Evolutionary conservation across 2,797 vertebrate species (phyloP), one percentile per base, ranked within the genome.

Genomic region (Odontamblyopus rebecca): DNA sequence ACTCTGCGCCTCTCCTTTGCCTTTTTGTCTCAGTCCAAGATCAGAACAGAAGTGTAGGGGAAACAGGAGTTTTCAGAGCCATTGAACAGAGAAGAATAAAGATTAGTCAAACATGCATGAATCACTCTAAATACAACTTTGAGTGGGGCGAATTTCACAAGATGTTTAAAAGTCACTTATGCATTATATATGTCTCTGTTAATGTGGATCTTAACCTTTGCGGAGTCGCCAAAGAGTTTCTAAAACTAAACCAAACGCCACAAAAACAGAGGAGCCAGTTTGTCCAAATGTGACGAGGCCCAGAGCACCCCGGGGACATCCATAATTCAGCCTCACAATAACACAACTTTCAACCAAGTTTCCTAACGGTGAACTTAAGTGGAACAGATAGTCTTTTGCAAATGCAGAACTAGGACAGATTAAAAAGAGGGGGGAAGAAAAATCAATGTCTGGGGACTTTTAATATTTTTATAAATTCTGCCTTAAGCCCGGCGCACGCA

Each of bases 331-430:
- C 30, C 13, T 18, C 29, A 27, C 38, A 61, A 32, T 61, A 18
- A 16, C 29, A 11, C 9, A 32, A 61, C 60, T 61, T 61, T 61
- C 29, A 61, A 32, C 29, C 30, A 41, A 63, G 35, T 63, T 41
- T 63, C 61, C 15, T 44, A 26, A 63, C 35, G 13, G 35, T 67
- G 60, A 30, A 48, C 0, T 57, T n/a, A 57, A 69, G 76, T 76
- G 41, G 57, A 68, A 57, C 70, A 74, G 56, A 72, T 64, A 44
- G 48, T 35, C 61, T 54, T 62, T 61, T 53, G 5, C 57, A n/a
- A 71, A 59, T 13, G 2, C 38, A 23, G 35, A 76, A 75, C 60
- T 63, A 26, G 61, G 38, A 35, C 35, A 41, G n/a, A 63, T 5
- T 15, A 18, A 32, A 61, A 27, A 59, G 9, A 9, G 2, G 35